Conservation (phyloP, 2,888 invertebrate species). For the Megastigmus dorsalis region DNA sequence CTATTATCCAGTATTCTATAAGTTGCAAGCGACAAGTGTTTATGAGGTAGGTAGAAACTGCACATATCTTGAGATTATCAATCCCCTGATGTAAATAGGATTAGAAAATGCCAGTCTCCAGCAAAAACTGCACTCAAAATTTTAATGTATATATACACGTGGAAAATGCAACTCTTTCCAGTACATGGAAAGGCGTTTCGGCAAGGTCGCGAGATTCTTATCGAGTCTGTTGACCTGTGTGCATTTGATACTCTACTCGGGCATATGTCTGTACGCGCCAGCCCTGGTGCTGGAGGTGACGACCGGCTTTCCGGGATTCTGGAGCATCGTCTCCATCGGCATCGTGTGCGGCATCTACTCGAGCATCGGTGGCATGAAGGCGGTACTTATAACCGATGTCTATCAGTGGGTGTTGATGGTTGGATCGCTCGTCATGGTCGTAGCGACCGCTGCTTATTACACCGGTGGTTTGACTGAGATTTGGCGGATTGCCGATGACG, state of each 20-base stretch:
- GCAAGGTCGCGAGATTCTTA: conserved; percentile 82
- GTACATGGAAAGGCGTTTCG: conserved; percentile 93
- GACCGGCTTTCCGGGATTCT: conserved; percentile 84
- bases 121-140: too few relatives aligned
- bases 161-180: conserved; percentile 72
- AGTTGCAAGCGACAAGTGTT: conserved; percentile 75
- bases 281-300: conserved; percentile 92
- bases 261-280: conserved; percentile 95
- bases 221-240: conserved; percentile 90
- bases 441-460: conserved; percentile 82
- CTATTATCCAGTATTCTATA: conserved; percentile 77
- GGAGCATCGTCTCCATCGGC: conserved; percentile 84
- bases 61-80: too few relatives aligned
- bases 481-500: conserved; percentile 82
- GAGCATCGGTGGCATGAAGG: conserved; percentile 92
- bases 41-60: conserved; percentile 78
- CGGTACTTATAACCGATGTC: conserved; percentile 90
- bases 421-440: conserved; percentile 85
- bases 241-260: conserved; percentile 93
- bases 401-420: conserved; percentile 92
- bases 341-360: conserved; percentile 91
- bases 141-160: background rate
- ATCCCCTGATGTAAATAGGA: too few relatives aligned
- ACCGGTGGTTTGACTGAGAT: conserved; percentile 83
- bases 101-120: too few relatives aligned